A percentile compares a stretch with the other conserved stretches of the same genome.
These are phyloP conservation scores for Molossus alvarezi DNA, from an alignment of 2,797 vertebrate genomes.

Conservation along the genomic window DNA sequence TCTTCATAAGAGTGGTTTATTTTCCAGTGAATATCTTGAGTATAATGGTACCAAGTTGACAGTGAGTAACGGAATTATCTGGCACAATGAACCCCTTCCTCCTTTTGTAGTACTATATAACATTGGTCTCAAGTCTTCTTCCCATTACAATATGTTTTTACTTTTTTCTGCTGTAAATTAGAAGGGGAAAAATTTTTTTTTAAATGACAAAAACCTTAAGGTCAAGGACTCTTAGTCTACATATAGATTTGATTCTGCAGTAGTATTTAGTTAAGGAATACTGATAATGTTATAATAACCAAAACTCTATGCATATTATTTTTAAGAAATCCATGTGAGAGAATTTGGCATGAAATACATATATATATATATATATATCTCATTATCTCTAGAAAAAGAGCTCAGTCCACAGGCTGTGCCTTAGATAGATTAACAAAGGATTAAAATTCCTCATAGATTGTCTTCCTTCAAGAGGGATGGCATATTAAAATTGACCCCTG, in stretches of 20 bases:
- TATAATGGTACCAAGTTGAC: background rate
- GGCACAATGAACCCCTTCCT: background rate
- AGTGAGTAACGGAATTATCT: background rate
- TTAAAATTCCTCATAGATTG: background rate
- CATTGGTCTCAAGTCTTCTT: background rate
- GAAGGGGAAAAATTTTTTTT: background rate
- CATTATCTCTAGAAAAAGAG: conserved; percentile 8
- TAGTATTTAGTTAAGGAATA: conserved; percentile 8
- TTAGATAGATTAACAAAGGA: background rate
- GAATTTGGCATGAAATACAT: background rate
- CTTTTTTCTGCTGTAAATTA: conserved; percentile 20
- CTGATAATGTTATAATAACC: background rate
- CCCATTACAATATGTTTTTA: background rate
- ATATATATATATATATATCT: background rate
- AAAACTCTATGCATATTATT: background rate
- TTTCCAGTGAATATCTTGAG: background rate
- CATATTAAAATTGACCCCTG: background rate
- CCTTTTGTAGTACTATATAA: background rate
- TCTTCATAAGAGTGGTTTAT: background rate
- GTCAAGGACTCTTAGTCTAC: background rate
- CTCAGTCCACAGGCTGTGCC: background rate
- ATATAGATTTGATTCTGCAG: background rate
- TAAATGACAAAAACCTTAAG: background rate
- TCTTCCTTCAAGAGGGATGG: background rate
- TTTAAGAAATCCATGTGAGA: background rate